A percentile compares a stretch with the other conserved stretches of the same genome.
Conservation (phyloP, 2,888 invertebrate genomes). For the Apodemia mormo region DNA sequence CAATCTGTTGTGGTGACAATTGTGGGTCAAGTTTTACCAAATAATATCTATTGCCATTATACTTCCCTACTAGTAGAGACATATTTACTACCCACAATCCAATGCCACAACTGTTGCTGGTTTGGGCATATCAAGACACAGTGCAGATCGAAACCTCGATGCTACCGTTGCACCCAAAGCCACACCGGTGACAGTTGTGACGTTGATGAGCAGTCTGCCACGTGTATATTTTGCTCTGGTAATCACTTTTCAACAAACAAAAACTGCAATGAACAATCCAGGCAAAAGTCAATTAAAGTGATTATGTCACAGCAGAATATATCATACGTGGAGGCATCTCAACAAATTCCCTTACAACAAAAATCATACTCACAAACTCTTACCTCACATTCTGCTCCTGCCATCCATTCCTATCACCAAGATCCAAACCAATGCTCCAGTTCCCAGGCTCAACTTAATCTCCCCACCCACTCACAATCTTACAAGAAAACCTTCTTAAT, state of each 20-base stretch:
- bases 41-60: too few species aligned
- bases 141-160: neutral
- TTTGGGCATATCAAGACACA: too few species aligned
- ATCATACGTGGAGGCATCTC: constrained; percentile 5
- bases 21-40: too few species aligned
- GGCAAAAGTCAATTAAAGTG: neutral
- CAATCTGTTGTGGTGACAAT: too few species aligned
- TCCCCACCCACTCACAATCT: neutral
- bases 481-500: neutral
- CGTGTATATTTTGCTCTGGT: neutral
- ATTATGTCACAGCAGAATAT: constrained; percentile 13
- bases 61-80: too few species aligned
- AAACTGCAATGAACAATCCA: neutral
- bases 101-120: too few species aligned
- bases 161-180: neutral
- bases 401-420: neutral
- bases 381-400: neutral
- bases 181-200: constrained; percentile 11
- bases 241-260: neutral
- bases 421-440: too few species aligned
- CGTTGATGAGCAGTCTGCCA: neutral
- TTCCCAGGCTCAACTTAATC: too few species aligned
- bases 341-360: neutral
- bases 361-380: neutral
- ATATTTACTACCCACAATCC: too few species aligned